Evolutionary conservation across 2,113 vertebrate species (phyloP).

Genomic region (Puma concolor): DNA sequence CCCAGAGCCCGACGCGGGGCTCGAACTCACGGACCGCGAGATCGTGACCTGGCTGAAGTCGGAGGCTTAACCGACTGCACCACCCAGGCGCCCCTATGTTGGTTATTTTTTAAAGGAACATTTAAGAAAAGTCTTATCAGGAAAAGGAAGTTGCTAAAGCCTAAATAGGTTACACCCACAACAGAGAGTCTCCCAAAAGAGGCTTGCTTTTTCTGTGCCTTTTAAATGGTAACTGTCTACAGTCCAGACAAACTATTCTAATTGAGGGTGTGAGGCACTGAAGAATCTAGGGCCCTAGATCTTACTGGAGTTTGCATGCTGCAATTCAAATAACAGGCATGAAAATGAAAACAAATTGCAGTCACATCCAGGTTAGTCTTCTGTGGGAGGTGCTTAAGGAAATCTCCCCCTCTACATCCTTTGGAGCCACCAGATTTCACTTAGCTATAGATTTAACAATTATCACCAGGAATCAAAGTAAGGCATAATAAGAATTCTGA

Average conservation of each 20-base stretch:
- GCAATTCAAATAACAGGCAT: neutral
- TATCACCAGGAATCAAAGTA: neutral
- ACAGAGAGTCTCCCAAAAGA: neutral
- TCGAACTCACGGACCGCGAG: too few relatives aligned
- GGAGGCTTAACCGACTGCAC: too few relatives aligned
- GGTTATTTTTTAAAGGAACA: conserved; percentile 5
- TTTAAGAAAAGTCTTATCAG: conserved; percentile 3
- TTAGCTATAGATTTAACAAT: neutral
- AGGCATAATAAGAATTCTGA: neutral
- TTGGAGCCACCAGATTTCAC: neutral
- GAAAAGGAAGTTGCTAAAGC: neutral
- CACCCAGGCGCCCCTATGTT: neutral
- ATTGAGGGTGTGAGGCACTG: neutral
- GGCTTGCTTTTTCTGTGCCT: neutral
- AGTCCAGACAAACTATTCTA: neutral
- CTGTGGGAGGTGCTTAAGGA: neutral
- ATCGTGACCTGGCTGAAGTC: too few relatives aligned
- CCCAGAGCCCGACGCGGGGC: too few relatives aligned
- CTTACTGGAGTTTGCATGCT: neutral
- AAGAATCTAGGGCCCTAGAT: neutral
- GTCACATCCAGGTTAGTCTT: neutral
- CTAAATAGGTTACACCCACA: neutral
- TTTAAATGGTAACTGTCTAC: neutral
- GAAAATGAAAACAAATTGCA: neutral
- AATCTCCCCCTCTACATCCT: neutral